Percentiles rank a stretch among this genome's conserved stretches.
Conservation (phyloP, 2,797 vertebrate species). For the Anisognathus igniventris region DNA sequence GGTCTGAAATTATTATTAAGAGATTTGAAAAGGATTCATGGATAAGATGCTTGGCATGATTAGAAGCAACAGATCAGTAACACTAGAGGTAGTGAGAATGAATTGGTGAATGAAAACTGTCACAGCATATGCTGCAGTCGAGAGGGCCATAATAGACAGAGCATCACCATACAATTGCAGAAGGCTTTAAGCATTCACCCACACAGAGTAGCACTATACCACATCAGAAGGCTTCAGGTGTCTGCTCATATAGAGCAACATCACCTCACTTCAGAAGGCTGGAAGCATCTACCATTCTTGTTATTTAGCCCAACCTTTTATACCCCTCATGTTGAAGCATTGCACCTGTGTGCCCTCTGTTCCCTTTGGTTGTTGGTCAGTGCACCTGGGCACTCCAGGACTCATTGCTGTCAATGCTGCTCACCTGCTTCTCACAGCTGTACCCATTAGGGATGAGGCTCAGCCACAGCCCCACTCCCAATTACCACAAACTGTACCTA, state of each 20-base stretch:
- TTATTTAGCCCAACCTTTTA: not conserved
- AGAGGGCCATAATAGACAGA: not conserved
- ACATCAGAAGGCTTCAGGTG: not conserved
- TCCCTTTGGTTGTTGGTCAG: not conserved
- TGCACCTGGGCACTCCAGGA: not conserved
- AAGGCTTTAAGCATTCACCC: not conserved
- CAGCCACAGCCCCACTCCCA: fast-evolving
- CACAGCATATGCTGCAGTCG: not conserved
- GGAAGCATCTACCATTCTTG: fast-evolving
- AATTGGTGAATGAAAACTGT: not conserved
- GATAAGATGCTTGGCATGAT: not conserved
- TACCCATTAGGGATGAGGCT: not conserved
- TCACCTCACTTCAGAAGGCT: not conserved
- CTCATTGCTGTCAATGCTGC: not conserved
- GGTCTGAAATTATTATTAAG: not conserved
- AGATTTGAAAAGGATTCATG: not conserved
- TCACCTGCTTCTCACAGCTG: not conserved
- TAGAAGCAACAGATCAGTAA: not conserved
- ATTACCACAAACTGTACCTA: not conserved
- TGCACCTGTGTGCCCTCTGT: not conserved
- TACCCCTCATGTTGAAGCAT: not conserved
- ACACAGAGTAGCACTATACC: not conserved
- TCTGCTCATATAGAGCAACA: not conserved
- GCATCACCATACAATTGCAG: not conserved
- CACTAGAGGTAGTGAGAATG: not conserved